Evolutionary conservation across 2,113 vertebrate genomes (phyloP).

Genomic region (Emydura subglobosa): DNA sequence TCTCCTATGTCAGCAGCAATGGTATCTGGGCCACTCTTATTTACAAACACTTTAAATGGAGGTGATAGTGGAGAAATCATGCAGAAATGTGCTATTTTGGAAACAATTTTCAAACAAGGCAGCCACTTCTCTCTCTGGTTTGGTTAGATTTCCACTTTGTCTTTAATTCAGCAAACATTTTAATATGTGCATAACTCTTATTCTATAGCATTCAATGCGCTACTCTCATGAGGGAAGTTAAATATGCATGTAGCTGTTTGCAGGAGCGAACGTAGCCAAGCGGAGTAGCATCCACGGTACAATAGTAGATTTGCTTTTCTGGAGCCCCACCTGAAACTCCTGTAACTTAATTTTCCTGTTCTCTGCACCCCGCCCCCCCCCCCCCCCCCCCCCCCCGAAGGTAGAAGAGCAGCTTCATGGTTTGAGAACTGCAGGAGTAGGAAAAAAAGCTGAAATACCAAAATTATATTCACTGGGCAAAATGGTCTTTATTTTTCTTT

Average conservation of each 20-base stretch:
- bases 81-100: neutral
- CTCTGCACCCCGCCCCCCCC: neutral
- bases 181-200: neutral
- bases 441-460: neutral
- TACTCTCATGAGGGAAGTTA: neutral
- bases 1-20: neutral
- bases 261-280: neutral
- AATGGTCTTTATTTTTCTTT: neutral
- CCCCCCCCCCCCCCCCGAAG: neutral
- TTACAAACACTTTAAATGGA: neutral
- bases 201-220: neutral
- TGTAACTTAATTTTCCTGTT: neutral
- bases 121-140: neutral
- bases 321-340: neutral
- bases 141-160: neutral
- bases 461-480: neutral
- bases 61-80: neutral
- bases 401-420: neutral
- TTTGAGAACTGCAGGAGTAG: neutral
- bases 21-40: neutral
- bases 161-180: neutral
- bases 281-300: slow-evolving; percentile 12
- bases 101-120: neutral
- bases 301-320: neutral
- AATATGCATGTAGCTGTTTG: neutral